Percentiles rank a stretch among this genome's conserved stretches.
Evolutionary conservation across 2,888 invertebrate species (phyloP).

Genomic region (Podabrus alpinus): DNA sequence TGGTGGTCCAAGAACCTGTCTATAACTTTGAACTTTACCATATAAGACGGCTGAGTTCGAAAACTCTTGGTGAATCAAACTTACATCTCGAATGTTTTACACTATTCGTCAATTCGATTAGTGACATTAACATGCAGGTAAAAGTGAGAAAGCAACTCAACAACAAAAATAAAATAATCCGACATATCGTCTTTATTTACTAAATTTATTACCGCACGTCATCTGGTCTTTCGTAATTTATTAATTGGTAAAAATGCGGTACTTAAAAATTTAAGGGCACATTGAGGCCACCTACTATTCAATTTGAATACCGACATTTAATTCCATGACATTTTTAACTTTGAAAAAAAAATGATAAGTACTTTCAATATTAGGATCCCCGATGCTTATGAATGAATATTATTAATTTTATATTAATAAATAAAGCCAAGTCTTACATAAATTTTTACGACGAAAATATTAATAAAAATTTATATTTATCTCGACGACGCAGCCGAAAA

Average conservation of each 20-base stretch:
- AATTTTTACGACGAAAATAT: not conserved
- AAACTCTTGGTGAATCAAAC: constrained; percentile 26
- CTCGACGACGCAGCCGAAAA: not conserved
- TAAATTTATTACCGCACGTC: constrained; percentile 22
- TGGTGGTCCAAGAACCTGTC: constrained; percentile 37
- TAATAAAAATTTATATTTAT: not conserved
- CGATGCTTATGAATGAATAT: not conserved
- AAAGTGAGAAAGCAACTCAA: constrained; percentile 7
- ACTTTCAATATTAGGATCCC: constrained; percentile 2
- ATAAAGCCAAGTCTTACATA: not conserved
- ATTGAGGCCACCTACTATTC: constrained; percentile 10
- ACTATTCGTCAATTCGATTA: constrained; percentile 4
- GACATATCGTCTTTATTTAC: constrained; percentile 22
- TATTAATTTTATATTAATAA: not conserved
- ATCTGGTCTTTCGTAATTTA: constrained; percentile 20
- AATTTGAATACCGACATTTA: constrained; percentile 1
- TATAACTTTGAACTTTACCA: constrained; percentile 29
- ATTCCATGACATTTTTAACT: not conserved
- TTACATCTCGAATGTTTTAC: constrained; percentile 7
- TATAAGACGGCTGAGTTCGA: constrained; percentile 27
- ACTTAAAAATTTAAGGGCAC: constrained; percentile 14
- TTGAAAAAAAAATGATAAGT: not conserved
- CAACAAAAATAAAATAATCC: constrained; percentile 1
- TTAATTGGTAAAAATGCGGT: constrained; percentile 7
- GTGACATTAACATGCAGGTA: not conserved